These are phyloP conservation scores for Bambusicola thoracicus DNA, from an alignment of 2,113 vertebrate genomes.

Conservation along the genomic window DNA sequence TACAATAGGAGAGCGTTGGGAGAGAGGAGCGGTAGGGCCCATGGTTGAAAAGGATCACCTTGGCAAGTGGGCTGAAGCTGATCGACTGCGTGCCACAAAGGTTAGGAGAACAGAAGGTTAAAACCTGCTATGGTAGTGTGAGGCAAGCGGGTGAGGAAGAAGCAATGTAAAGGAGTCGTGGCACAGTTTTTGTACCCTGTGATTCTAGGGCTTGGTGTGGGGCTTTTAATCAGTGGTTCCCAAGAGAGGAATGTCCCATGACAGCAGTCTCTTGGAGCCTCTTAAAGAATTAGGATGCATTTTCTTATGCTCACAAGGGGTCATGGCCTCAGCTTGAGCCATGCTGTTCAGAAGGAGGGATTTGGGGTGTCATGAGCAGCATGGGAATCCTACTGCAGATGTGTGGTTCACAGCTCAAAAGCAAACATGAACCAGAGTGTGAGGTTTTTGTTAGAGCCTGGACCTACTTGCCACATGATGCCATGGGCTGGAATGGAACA, in stretches of 20 bases:
- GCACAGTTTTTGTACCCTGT: background rate
- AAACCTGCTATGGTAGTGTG: background rate
- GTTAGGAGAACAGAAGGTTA: background rate
- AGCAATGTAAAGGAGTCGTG: background rate
- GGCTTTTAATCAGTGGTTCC: background rate
- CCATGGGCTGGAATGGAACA: background rate
- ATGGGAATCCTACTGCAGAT: background rate
- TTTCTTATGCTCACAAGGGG: background rate
- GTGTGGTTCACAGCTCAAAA: background rate
- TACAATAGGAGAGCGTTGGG: background rate
- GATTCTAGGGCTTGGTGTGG: background rate
- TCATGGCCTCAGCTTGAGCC: background rate
- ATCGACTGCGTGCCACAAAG: background rate
- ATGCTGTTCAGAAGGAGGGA: background rate
- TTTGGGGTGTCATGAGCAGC: background rate
- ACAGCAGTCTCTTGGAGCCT: background rate
- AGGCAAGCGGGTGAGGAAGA: constrained; percentile 21
- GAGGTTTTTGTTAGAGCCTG: background rate
- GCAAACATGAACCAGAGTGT: background rate
- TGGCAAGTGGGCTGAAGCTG: constrained; percentile 9
- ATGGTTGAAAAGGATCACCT: background rate
- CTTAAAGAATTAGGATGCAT: background rate
- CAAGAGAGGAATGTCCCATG: background rate
- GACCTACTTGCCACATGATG: background rate
- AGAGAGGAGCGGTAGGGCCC: constrained; percentile 19